Evolutionary conservation across 2,888 invertebrate species (phyloP).

Genomic region (Pimpla rufipes): DNA sequence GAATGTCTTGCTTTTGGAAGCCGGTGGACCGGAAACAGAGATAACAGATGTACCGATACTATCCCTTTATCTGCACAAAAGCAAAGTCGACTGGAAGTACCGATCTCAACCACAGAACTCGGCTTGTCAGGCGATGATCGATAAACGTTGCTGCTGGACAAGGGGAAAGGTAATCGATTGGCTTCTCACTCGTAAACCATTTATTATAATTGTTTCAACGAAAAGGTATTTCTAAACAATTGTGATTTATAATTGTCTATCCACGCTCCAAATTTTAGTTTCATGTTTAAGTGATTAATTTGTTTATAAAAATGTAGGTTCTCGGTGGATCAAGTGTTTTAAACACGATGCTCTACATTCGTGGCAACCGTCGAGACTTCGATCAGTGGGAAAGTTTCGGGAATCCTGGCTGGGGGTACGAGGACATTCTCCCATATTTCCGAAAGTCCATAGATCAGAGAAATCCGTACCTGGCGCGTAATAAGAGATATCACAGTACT

Average conservation of each 20-base stretch:
- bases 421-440: slow-evolving; percentile 93
- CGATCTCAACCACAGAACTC: slow-evolving; percentile 94
- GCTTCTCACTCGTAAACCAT: neutral
- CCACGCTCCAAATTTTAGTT: no score
- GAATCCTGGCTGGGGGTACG: slow-evolving; percentile 95
- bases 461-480: slow-evolving; percentile 94
- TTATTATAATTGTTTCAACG: neutral
- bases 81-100: slow-evolving; percentile 96
- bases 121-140: slow-evolving; percentile 95
- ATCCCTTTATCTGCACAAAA: slow-evolving; percentile 95
- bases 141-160: slow-evolving; percentile 95
- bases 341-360: slow-evolving; percentile 96
- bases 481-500: slow-evolving; percentile 90
- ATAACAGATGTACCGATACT: slow-evolving; percentile 94
- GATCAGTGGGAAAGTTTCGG: slow-evolving; percentile 95
- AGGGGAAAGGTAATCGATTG: slow-evolving; percentile 89
- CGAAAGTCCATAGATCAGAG: slow-evolving; percentile 95
- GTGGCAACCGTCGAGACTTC: slow-evolving; percentile 95
- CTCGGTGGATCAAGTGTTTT: slow-evolving; percentile 95
- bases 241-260: no score
- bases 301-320: slow-evolving; percentile 83
- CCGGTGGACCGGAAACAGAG: slow-evolving; percentile 95
- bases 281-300: slow-evolving; percentile 35
- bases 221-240: neutral
- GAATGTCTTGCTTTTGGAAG: slow-evolving; percentile 93